Percentiles rank a stretch among this genome's conserved stretches.
Conservation (phyloP, 1,140 invertebrate genomes). For the Doryteuthis pealeii region DNA sequence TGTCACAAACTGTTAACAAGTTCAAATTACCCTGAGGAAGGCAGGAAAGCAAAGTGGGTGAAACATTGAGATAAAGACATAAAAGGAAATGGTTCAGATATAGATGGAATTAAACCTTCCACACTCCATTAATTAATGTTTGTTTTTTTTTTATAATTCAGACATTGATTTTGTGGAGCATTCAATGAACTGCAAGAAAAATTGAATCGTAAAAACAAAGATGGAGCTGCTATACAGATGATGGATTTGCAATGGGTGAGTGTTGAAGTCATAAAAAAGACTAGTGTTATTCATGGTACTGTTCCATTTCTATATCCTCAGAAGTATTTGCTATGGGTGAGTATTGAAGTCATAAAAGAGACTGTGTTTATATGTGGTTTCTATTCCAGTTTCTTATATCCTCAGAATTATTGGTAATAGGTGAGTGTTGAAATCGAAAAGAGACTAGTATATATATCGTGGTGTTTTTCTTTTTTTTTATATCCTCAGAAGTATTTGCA, state of each 20-base stretch:
- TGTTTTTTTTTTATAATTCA: slow-evolving; percentile 33
- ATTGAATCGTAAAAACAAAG: slow-evolving; percentile 77
- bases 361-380: neutral
- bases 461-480: neutral
- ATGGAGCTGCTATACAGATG: slow-evolving; percentile 89
- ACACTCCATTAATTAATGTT: no score
- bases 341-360: slow-evolving; percentile 15
- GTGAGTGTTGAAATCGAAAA: slow-evolving; percentile 61
- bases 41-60: no score
- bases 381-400: neutral
- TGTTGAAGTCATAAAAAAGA: no score
- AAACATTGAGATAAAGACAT: no score
- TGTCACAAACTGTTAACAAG: no score
- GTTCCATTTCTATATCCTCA: slow-evolving; percentile 96
- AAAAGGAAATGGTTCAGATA: no score
- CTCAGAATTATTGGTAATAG: slow-evolving; percentile 99
- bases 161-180: slow-evolving; percentile 93
- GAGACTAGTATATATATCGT: no score
- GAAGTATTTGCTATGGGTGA: slow-evolving; percentile 97
- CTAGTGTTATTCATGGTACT: no score
- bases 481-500: slow-evolving; percentile 98
- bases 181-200: slow-evolving; percentile 90
- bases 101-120: no score
- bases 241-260: slow-evolving; percentile 95
- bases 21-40: no score